Evolutionary conservation across 2,888 invertebrate genomes (phyloP).

Genomic region (Helleia helle): DNA sequence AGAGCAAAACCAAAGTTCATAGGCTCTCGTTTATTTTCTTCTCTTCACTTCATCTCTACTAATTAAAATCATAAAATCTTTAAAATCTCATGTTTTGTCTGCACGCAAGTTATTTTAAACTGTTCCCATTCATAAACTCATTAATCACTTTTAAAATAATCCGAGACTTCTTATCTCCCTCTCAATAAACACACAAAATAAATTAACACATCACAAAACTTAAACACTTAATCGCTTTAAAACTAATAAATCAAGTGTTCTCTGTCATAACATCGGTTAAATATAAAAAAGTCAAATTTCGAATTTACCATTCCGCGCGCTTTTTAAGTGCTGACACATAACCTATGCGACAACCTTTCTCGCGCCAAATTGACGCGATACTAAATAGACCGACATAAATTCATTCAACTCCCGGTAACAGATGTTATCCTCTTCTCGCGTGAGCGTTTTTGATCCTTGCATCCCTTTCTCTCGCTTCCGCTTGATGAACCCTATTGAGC

Average conservation of each 20-base stretch:
- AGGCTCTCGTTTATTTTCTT: background rate
- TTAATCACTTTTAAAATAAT: constrained; percentile 46
- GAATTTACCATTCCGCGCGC: constrained; percentile 39
- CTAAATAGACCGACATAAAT: constrained; percentile 71
- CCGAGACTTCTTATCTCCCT: constrained; percentile 44
- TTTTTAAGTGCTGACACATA: constrained; percentile 31
- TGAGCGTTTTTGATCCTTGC: constrained; percentile 18
- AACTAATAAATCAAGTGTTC: background rate
- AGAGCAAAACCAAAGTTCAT: background rate
- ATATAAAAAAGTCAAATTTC: background rate
- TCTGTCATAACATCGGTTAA: background rate
- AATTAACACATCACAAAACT: constrained; percentile 7
- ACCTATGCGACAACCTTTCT: constrained; percentile 49
- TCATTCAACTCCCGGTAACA: constrained; percentile 66
- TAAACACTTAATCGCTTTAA: background rate
- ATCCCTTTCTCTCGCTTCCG: constrained; percentile 55
- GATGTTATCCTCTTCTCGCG: constrained; percentile 33
- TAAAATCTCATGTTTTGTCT: constrained; percentile 1
- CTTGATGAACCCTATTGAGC: constrained; percentile 72
- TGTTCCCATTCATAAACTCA: constrained; percentile 39
- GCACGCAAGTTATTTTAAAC: constrained; percentile 36
- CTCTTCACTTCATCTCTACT: background rate
- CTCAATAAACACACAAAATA: constrained; percentile 9
- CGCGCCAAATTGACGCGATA: constrained; percentile 70
- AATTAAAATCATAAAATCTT: constrained; percentile 3